Conservation (phyloP, 2,797 vertebrate genomes). For the Oreochromis grahami region DNA sequence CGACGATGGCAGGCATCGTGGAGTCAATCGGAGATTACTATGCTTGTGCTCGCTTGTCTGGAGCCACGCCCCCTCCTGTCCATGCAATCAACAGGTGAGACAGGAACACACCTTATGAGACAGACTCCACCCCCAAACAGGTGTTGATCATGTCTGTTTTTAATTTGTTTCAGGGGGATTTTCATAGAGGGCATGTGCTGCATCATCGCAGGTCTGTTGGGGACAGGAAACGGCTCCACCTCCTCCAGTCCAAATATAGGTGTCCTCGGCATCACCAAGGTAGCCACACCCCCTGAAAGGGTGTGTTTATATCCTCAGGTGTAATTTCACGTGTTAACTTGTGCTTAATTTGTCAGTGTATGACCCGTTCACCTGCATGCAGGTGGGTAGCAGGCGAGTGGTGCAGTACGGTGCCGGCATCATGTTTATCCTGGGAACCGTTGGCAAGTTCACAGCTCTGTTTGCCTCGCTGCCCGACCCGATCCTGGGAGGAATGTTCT, state of each 20-base stretch:
- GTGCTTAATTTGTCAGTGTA: neutral
- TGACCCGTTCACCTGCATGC: neutral
- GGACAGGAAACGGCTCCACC: constrained; percentile 95
- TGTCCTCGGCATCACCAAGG: constrained; percentile 96
- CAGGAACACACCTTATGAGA: neutral
- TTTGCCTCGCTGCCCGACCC: constrained; percentile 95
- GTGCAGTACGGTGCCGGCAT: constrained; percentile 92
- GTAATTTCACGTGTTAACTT: neutral
- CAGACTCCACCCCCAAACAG: neutral
- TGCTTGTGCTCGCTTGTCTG: constrained; percentile 91
- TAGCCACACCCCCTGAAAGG: constrained; percentile 35
- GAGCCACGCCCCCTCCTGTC: constrained; percentile 87
- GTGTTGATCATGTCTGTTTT: neutral
- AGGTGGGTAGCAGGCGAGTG: constrained; percentile 95
- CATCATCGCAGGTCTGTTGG: constrained; percentile 90
- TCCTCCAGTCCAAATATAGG: constrained; percentile 98
- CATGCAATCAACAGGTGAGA: constrained; percentile 94
- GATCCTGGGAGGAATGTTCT: constrained; percentile 96
- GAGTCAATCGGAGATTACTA: constrained; percentile 98
- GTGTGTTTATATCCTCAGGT: neutral
- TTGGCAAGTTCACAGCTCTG: constrained; percentile 94
- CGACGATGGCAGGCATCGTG: constrained; percentile 88
- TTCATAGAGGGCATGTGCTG: constrained; percentile 92
- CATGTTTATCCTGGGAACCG: constrained; percentile 90
- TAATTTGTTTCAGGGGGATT: constrained; percentile 81